phyloP scores from a whole-genome alignment of 2,888 invertebrate species.

The Vandiemenella viatica region DNA sequence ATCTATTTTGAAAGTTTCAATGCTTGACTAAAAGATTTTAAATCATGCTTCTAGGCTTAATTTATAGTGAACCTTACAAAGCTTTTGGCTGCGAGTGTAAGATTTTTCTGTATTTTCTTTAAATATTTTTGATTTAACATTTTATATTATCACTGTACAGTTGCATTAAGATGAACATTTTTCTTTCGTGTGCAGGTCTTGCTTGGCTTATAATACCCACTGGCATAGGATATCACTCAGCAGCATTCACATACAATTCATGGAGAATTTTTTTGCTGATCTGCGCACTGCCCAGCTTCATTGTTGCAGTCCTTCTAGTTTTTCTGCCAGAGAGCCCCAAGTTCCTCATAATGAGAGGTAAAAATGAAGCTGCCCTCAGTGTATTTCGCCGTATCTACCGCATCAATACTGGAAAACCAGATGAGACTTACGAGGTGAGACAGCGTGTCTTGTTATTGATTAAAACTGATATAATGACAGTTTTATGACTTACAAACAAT shows the following conservation, averaged over 20 bases:
- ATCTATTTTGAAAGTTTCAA: no score
- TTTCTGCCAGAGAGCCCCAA: slow-evolving; percentile 84
- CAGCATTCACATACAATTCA: slow-evolving; percentile 67
- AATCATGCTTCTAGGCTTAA: no score
- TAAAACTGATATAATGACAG: no score
- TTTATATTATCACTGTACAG: no score
- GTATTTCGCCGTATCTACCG: slow-evolving; percentile 69
- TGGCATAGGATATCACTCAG: slow-evolving; percentile 48
- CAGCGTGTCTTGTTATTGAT: no score
- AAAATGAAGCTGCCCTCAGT: slow-evolving; percentile 62
- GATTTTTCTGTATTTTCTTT: no score
- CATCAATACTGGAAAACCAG: slow-evolving; percentile 61
- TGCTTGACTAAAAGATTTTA: no score
- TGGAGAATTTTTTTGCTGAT: slow-evolving; percentile 84
- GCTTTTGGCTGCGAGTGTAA: no score
- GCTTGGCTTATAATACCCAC: slow-evolving; percentile 41
- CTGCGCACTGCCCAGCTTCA: slow-evolving; percentile 75
- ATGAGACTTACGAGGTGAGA: slow-evolving; percentile 61
- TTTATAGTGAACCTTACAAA: no score
- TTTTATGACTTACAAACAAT: no score
- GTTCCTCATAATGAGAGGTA: slow-evolving; percentile 64
- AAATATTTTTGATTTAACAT: no score
- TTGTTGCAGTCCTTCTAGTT: slow-evolving; percentile 68
- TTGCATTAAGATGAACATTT: no score
- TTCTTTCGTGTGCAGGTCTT: slow-evolving; percentile 29